Evolutionary conservation across 2,888 invertebrate genomes (phyloP), one percentile per base, ranked within the genome.

Genomic region (Venusia cambrica): DNA sequence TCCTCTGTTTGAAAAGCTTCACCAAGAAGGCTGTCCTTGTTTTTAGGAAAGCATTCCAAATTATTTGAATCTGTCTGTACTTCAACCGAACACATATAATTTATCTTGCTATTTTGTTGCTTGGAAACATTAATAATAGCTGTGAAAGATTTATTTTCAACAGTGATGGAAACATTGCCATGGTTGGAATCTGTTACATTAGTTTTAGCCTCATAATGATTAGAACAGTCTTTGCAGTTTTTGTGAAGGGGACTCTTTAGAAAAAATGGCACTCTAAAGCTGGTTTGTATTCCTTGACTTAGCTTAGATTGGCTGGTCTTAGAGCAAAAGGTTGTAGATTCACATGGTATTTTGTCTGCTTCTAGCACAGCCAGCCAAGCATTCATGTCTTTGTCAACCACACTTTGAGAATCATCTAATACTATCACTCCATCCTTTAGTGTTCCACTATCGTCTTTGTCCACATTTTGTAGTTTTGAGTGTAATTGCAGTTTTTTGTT

Each of bases 401-500:
- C 31, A 50, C 48, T 62, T 47, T 67, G 67, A 21, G 71, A 65
- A 35, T 76, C 76, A 50, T 78, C 64, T 47, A 83, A 73, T 2
- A 67, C 44, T 47, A 69, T 65, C 4, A 26, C 29, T 16, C 48
- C 45, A 18, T 74, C 73, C 60, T 74, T 65, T n/a, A n/a, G n/a
- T n/a, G 73, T 73, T 4, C 70, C 75, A 69, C 73, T 81, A 43
- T 80, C 76, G 56, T 73, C 63, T 42, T 69, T 59, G 11, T 54
- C 54, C 38, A 32, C 28, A 13, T 9, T 39, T 26, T 26, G 12
- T 4, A 2, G 5, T 10, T 4, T 2, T 31, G 9, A n/a, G n/a
- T n/a, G n/a, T n/a, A n/a, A n/a, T n/a, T n/a, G n/a, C n/a, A n/a
- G n/a, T n/a, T n/a, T n/a, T 40, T 20, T 29, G 9, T 6, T 19